Conservation (phyloP, 2,888 invertebrate genomes). For the Dolichomitus sp. region DNA sequence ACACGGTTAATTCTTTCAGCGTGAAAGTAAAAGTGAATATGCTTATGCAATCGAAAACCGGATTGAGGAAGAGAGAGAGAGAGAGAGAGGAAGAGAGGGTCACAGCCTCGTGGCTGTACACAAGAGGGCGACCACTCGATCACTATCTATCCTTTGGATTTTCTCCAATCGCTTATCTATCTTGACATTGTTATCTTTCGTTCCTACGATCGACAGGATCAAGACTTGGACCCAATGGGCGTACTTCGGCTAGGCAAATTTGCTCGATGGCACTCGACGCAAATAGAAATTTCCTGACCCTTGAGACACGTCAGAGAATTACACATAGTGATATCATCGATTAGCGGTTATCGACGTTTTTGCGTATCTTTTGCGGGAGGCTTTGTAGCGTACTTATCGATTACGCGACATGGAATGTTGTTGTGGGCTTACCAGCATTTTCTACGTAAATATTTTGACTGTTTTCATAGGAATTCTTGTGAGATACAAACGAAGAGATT, state of each 20-base stretch:
- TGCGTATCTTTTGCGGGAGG: background rate
- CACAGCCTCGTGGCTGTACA: conserved; percentile 15
- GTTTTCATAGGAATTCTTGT: background rate
- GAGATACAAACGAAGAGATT: background rate
- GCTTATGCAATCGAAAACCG: conserved; percentile 67
- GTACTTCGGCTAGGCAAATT: conserved; percentile 5
- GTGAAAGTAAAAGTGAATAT: conserved; percentile 68
- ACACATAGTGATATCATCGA: conserved; percentile 6
- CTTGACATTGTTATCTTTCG: conserved; percentile 36
- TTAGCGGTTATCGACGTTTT: conserved; percentile 19
- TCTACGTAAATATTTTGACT: conserved; percentile 1
- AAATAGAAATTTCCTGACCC: conserved; percentile 19
- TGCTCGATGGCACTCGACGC: conserved; percentile 3
- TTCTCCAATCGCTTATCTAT: conserved; percentile 34
- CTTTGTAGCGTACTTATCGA: conserved; percentile 11
- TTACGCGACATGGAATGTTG: background rate
- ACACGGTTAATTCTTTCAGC: conserved; percentile 63
- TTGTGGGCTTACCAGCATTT: background rate
- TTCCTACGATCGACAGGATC: background rate
- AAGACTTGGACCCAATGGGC: background rate
- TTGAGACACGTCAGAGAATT: background rate
- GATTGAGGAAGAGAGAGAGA: conserved; percentile 43
- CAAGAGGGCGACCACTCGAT: conserved; percentile 5
- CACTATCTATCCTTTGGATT: conserved; percentile 21
- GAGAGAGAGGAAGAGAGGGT: conserved; percentile 9